Conservation (phyloP, 2,113 vertebrate species). For the Malurus cyaneus region DNA sequence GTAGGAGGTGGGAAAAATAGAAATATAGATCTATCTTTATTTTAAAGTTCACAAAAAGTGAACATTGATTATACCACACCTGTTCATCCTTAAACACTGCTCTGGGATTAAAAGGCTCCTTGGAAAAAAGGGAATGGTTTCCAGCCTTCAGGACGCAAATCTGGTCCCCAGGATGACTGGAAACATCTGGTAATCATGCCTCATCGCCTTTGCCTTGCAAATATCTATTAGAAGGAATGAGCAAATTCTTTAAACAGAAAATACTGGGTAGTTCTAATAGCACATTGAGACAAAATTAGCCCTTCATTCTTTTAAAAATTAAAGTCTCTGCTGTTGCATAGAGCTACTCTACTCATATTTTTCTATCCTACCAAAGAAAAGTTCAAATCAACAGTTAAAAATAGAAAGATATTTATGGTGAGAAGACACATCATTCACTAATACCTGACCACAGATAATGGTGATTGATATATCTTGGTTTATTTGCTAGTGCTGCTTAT, state of each 20-base stretch:
- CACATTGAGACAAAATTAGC: neutral
- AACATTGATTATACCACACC: neutral
- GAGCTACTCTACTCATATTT: neutral
- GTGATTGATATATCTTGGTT: neutral
- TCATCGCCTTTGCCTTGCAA: neutral
- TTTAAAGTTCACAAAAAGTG: neutral
- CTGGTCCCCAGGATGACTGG: neutral
- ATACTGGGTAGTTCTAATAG: neutral
- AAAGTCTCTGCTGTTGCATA: neutral
- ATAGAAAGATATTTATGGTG: neutral
- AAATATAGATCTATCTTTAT: neutral
- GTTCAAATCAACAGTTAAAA: neutral
- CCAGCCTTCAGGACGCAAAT: neutral
- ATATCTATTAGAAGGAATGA: neutral
- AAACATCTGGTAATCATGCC: neutral
- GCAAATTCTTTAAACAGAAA: neutral
- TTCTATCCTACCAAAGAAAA: neutral
- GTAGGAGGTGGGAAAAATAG: neutral
- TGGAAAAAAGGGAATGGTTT: neutral
- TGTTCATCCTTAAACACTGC: neutral
- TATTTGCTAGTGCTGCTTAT: neutral
- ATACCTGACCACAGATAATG: neutral
- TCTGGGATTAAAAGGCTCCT: neutral
- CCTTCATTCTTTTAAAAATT: neutral
- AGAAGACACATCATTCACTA: neutral